A percentile compares a stretch with the other conserved stretches of the same genome.
Conservation (phyloP, 2,888 invertebrate genomes). For the Cancer borealis region DNA sequence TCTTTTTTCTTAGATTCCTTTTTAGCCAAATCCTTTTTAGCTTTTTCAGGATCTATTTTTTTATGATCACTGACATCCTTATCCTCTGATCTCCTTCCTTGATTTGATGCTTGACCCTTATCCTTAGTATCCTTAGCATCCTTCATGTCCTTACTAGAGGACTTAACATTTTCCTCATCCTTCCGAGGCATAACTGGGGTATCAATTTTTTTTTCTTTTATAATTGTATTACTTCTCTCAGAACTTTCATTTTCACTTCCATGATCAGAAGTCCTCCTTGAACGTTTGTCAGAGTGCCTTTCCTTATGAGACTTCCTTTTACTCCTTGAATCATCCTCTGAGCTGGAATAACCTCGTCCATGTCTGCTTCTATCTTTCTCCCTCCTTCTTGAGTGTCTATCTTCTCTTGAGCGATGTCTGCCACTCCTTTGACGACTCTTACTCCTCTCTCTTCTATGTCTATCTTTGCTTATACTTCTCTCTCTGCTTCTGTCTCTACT, state of each 20-base stretch:
- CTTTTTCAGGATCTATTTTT: neutral
- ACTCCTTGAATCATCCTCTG: conserved; percentile 50
- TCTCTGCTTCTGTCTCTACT: conserved; percentile 45
- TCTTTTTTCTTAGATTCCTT: neutral
- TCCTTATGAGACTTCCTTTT: neutral
- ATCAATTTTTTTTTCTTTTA: neutral
- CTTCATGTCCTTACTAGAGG: neutral
- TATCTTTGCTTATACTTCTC: conserved; percentile 47
- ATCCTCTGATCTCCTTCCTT: neutral
- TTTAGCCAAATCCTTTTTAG: neutral
- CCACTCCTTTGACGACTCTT: neutral
- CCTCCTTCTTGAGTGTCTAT: conserved; percentile 35
- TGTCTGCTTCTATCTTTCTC: conserved; percentile 33
- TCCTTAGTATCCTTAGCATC: neutral
- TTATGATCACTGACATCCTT: neutral
- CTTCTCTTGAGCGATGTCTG: neutral
- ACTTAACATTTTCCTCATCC: neutral
- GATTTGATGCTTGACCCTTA: neutral
- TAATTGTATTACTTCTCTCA: neutral
- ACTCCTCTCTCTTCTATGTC: conserved; percentile 52
- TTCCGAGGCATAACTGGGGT: neutral
- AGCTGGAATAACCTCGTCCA: conserved; percentile 4
- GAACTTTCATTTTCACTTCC: neutral
- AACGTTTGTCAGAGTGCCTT: conserved; percentile 39
- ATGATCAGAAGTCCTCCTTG: conserved; percentile 9